phyloP scores from a whole-genome alignment of 2,113 vertebrate species.

The Clarias magur region DNA sequence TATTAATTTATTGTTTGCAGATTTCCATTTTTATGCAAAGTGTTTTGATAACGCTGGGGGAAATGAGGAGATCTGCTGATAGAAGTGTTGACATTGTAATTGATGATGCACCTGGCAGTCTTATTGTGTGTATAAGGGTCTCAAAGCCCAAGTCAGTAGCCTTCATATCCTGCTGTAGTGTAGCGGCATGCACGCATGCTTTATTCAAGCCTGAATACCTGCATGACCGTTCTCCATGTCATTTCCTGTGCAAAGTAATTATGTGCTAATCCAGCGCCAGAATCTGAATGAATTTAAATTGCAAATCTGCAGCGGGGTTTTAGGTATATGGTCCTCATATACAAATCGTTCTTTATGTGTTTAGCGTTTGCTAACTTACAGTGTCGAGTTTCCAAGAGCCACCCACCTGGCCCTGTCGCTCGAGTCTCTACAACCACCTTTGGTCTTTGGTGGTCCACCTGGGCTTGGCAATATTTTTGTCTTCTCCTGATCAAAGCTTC shows the following conservation, averaged over 20 bases:
- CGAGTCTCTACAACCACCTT: not conserved
- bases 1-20: conserved; percentile 15
- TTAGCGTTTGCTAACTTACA: not conserved
- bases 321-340: too few species aligned
- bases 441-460: not conserved
- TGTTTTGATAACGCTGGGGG: not conserved
- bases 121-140: conserved; percentile 3
- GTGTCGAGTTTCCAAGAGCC: not conserved
- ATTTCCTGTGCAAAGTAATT: conserved; percentile 6
- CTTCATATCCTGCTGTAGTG: conserved; percentile 19
- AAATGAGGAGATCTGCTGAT: conserved; percentile 7
- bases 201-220: conserved; percentile 14
- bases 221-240: not conserved
- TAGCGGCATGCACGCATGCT: not conserved
- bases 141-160: not conserved
- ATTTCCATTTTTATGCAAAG: conserved; percentile 21
- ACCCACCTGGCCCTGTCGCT: not conserved
- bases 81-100: conserved; percentile 2
- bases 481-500: not conserved
- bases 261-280: not conserved
- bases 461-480: not conserved
- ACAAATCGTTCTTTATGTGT: not conserved
- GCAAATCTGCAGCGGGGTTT: not conserved
- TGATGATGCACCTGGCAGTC: conserved; percentile 13
- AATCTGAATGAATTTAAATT: not conserved